Percentiles rank a stretch among this genome's conserved stretches.
phyloP scores from a whole-genome alignment of 2,888 invertebrate species.

The Brachyopa scutellaris region DNA sequence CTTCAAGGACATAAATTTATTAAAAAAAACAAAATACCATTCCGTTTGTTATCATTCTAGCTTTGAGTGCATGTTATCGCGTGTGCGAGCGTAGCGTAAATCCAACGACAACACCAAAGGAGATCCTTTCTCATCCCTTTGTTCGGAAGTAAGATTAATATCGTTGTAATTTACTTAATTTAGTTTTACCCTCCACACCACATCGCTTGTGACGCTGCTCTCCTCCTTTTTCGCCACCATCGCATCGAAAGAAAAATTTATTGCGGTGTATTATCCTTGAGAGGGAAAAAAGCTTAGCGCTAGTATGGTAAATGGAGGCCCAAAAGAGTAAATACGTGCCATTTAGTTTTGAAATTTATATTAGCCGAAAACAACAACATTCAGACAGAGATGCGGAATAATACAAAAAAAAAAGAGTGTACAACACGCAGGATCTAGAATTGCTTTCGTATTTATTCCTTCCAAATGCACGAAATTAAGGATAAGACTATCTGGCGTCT shows the following conservation, averaged over 20 bases:
- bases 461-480: conserved; percentile 26
- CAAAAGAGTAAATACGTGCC: conserved; percentile 49
- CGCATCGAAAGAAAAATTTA: not conserved
- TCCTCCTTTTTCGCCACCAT: not conserved
- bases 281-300: not conserved
- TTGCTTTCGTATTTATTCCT: conserved; percentile 15
- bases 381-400: not conserved
- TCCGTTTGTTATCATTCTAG: conserved; percentile 15
- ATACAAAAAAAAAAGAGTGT: not conserved
- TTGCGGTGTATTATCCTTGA: not conserved
- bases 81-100: conserved; percentile 9
- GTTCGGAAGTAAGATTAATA: conserved; percentile 50
- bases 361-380: conserved; percentile 8
- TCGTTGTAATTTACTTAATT: conserved; percentile 56
- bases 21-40: conserved; percentile 10
- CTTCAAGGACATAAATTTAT: conserved; percentile 47
- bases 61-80: conserved; percentile 14
- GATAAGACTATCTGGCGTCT: conserved; percentile 43
- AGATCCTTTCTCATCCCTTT: conserved; percentile 11
- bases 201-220: not conserved
- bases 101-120: not conserved
- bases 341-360: conserved; percentile 58
- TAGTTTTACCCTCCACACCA: conserved; percentile 7
- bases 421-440: conserved; percentile 23
- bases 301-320: conserved; percentile 8